Conservation (phyloP, 2,888 invertebrate species). For the Blomia tropicalis region DNA sequence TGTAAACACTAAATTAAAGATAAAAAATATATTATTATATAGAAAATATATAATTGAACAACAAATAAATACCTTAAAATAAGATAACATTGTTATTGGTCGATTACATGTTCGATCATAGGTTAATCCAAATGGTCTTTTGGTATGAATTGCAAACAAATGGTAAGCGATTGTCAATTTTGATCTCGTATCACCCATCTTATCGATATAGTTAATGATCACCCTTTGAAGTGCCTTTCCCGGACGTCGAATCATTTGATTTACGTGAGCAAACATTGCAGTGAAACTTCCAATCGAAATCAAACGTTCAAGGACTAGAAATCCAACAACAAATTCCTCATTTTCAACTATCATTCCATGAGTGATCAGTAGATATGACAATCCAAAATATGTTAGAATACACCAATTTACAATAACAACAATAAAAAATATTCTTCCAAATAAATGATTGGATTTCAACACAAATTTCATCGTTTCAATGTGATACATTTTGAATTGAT, state of each 20-base stretch:
- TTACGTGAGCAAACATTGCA: not conserved
- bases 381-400: no score
- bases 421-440: not conserved
- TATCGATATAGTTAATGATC: not conserved
- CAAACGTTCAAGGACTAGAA: not conserved
- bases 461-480: not conserved
- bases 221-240: not conserved
- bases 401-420: not conserved
- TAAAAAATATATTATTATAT: no score
- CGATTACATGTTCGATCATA: not conserved
- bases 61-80: not conserved
- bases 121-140: not conserved
- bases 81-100: not conserved
- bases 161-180: not conserved
- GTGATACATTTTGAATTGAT: not conserved
- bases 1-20: no score
- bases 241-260: not conserved
- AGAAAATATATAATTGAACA: no score
- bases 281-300: not conserved
- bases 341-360: not conserved
- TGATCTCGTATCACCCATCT: not conserved
- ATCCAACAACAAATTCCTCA: not conserved
- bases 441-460: not conserved
- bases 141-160: not conserved
- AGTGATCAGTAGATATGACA: no score